Evolutionary conservation across 2,797 vertebrate species (phyloP).

Genomic region (Propithecus perrieri): DNA sequence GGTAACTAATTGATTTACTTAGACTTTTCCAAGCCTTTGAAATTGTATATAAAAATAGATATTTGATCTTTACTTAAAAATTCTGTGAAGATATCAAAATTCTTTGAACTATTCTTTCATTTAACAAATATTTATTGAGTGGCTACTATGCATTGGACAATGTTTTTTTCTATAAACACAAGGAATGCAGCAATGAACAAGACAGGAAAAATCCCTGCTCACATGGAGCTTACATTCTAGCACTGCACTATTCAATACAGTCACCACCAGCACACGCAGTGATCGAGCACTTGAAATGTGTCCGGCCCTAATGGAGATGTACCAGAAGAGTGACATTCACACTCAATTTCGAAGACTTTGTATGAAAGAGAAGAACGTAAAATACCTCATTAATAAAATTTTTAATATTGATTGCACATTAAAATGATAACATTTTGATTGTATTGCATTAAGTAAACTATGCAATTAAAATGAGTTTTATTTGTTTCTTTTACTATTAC

Average conservation of each 20-base stretch:
- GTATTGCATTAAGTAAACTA: neutral
- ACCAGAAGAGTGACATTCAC: neutral
- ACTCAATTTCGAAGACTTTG: neutral
- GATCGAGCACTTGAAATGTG: neutral
- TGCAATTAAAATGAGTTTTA: neutral
- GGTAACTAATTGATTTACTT: neutral
- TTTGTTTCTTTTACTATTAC: slow-evolving; percentile 1
- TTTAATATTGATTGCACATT: neutral
- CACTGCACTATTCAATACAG: neutral
- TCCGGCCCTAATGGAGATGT: neutral
- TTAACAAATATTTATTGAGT: neutral
- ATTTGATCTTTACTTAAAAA: neutral
- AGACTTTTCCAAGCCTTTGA: neutral
- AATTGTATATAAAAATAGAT: neutral
- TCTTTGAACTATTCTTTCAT: neutral
- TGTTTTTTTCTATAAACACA: neutral
- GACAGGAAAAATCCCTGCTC: neutral
- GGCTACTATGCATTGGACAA: neutral
- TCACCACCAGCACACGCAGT: neutral
- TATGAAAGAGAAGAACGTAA: neutral
- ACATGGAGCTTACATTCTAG: neutral
- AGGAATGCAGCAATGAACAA: neutral
- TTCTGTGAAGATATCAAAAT: neutral
- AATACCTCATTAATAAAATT: neutral
- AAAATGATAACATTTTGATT: neutral